Conservation (phyloP, 2,888 invertebrate genomes). For the Eupelmus urozonus region DNA sequence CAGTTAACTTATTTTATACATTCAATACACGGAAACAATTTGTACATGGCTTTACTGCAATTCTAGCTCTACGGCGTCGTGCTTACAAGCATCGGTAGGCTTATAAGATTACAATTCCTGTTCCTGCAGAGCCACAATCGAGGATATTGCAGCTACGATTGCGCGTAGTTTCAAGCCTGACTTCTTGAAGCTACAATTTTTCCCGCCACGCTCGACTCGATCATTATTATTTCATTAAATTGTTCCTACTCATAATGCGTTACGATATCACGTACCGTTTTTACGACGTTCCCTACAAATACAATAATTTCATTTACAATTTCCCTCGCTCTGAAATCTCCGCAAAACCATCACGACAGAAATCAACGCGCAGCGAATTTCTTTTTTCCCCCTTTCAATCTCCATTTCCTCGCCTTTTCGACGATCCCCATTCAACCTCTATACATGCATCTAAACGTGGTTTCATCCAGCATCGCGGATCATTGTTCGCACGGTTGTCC, state of each 20-base stretch:
- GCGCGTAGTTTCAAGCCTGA: neutral
- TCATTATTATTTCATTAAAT: neutral
- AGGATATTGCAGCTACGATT: neutral
- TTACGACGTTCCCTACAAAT: no score
- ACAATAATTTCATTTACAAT: no score
- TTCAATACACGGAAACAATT: neutral
- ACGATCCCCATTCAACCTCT: neutral
- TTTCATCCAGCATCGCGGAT: constrained; percentile 17
- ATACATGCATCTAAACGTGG: no score
- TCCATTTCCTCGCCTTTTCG: constrained; percentile 24
- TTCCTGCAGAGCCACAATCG: neutral
- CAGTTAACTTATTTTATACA: no score
- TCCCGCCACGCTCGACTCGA: no score
- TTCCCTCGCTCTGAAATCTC: no score
- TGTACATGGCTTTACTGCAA: neutral
- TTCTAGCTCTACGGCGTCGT: neutral
- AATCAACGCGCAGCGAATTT: no score
- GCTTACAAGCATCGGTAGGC: neutral
- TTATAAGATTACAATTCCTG: constrained; percentile 5
- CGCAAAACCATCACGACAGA: no score
- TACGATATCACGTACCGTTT: no score
- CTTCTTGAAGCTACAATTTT: neutral
- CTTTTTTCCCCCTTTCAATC: neutral
- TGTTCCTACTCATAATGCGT: no score
- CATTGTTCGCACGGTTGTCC: constrained; percentile 42